Evolutionary conservation across 2,888 invertebrate genomes (phyloP).

Genomic region (Stenotaenia linearis): DNA sequence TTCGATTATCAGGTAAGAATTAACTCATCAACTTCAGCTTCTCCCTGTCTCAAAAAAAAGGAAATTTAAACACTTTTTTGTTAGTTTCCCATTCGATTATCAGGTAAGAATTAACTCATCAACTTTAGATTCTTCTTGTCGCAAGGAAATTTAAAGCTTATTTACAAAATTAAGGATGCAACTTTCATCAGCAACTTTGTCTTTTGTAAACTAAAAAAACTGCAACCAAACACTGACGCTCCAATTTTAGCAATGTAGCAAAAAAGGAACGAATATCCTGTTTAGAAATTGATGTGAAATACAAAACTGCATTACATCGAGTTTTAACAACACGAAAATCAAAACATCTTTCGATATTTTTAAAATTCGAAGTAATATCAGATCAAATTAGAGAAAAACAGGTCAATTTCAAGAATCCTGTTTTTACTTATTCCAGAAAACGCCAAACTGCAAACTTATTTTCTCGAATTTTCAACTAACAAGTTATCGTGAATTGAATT

Average conservation of each 20-base stretch:
- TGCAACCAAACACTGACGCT: too few relatives aligned
- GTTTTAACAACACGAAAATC: too few relatives aligned
- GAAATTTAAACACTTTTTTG: background rate
- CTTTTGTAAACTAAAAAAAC: too few relatives aligned
- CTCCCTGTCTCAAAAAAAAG: background rate
- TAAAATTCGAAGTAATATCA: background rate
- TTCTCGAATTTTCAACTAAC: too few relatives aligned
- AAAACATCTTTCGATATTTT: background rate
- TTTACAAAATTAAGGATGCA: too few relatives aligned
- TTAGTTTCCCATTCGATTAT: background rate
- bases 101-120: background rate
- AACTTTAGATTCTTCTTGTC: background rate
- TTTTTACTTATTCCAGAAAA: background rate
- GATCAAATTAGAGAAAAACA: too few relatives aligned
- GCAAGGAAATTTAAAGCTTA: background rate
- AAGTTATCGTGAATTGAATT: background rate
- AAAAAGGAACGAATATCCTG: too few relatives aligned
- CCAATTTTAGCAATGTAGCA: background rate
- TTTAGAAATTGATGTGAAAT: too few relatives aligned
- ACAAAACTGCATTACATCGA: too few relatives aligned
- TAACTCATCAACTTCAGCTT: background rate
- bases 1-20: background rate
- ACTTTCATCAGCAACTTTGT: too few relatives aligned
- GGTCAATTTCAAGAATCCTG: background rate
- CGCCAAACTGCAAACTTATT: too few relatives aligned